These are phyloP conservation scores for Micropterix aruncella DNA, from an alignment of 2,888 invertebrate species.

Conservation along the genomic window DNA sequence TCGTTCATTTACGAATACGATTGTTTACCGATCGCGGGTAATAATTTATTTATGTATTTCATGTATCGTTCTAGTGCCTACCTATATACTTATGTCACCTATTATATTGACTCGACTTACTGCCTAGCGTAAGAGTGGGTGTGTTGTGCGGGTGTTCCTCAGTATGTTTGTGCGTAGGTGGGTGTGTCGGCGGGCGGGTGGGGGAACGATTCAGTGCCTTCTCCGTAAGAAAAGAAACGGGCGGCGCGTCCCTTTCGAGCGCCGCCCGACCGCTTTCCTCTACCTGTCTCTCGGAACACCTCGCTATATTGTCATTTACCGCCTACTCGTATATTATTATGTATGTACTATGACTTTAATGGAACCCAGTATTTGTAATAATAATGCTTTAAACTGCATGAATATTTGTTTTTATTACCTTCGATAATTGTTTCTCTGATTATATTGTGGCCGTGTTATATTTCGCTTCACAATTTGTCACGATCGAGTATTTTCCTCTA, in stretches of 20 bases:
- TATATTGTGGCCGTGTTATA: not conserved
- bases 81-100: conserved; percentile 2
- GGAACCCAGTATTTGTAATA: conserved; percentile 71
- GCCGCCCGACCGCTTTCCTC: conserved; percentile 3
- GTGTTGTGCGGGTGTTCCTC: not conserved
- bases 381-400: conserved; percentile 80
- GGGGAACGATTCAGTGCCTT: not conserved
- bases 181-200: not conserved
- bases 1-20: too few relatives aligned
- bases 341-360: conserved; percentile 12
- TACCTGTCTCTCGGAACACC: conserved; percentile 10
- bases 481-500: not conserved
- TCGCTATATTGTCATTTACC: conserved; percentile 9
- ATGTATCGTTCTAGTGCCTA: not conserved
- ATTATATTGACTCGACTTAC: not conserved
- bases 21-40: too few relatives aligned
- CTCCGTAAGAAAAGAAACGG: not conserved
- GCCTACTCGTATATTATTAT: not conserved
- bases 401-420: conserved; percentile 63
- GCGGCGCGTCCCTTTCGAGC: not conserved
- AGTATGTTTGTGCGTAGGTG: not conserved
- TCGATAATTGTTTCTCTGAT: conserved; percentile 13
- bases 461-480: not conserved
- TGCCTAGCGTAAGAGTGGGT: not conserved
- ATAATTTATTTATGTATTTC: not conserved